These are phyloP conservation scores for Hoplostethus mediterraneus DNA, from an alignment of 2,797 vertebrate species.

Conservation along the genomic window DNA sequence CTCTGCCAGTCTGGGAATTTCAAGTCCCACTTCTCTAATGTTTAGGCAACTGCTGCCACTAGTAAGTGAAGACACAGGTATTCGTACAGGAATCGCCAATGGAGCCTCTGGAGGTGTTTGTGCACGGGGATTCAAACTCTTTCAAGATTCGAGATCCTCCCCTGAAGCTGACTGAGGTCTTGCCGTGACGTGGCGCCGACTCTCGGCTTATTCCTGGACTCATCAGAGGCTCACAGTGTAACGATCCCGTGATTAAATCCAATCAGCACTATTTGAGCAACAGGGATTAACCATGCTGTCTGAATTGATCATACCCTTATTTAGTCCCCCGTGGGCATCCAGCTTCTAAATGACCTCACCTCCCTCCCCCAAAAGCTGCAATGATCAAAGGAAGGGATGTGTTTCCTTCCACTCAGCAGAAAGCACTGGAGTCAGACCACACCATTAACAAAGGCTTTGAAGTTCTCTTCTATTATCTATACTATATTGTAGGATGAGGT, in stretches of 20 bases:
- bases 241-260: constrained; percentile 59
- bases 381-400: constrained; percentile 69
- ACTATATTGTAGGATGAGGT: constrained; percentile 37
- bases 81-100: neutral
- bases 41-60: constrained; percentile 22
- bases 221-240: constrained; percentile 33
- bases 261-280: constrained; percentile 67
- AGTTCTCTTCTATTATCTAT: constrained; percentile 50
- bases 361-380: constrained; percentile 47
- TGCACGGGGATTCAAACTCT: too few species aligned
- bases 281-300: constrained; percentile 44
- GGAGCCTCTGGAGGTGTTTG: too few species aligned
- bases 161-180: neutral
- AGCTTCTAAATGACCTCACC: constrained; percentile 67
- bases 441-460: constrained; percentile 70
- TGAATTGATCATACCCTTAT: constrained; percentile 57
- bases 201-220: constrained; percentile 32
- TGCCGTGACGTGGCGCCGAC: constrained; percentile 16
- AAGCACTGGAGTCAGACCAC: constrained; percentile 48
- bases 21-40: constrained; percentile 25
- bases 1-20: constrained; percentile 40
- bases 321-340: constrained; percentile 44
- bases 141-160: neutral
- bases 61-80: constrained; percentile 15
- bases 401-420: constrained; percentile 65